phyloP scores from a whole-genome alignment of 2,888 invertebrate genomes.

The Aplocera efformata region DNA sequence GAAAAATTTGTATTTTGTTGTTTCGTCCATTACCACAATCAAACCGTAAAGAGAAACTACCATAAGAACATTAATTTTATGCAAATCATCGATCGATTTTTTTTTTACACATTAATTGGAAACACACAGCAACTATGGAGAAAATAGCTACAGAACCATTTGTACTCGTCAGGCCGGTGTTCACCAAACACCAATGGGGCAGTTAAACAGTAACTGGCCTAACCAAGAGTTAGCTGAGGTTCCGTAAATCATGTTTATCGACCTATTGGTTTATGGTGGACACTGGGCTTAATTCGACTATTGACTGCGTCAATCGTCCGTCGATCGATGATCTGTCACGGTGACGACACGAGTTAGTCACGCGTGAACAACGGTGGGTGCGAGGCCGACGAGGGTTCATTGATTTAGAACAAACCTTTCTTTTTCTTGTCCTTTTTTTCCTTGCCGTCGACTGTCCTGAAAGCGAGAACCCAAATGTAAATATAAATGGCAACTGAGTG shows the following conservation, averaged over 20 bases:
- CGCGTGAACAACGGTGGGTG: conserved; percentile 65
- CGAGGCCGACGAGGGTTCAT: conserved; percentile 50
- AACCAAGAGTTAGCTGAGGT: conserved; percentile 1
- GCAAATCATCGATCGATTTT: conserved; percentile 31
- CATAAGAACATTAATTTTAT: conserved; percentile 22
- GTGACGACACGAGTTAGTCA: conserved; percentile 55
- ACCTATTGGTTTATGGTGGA: too few relatives aligned
- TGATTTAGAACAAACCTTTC: conserved; percentile 91
- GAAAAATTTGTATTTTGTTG: conserved; percentile 5
- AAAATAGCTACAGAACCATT: conserved; percentile 32
- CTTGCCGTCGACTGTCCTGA: conserved; percentile 90
- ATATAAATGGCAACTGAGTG: too few relatives aligned
- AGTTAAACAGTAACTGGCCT: too few relatives aligned
- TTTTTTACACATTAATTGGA: conserved; percentile 17
- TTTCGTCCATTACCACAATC: conserved; percentile 20
- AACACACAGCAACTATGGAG: conserved; percentile 25
- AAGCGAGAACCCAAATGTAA: conserved; percentile 45
- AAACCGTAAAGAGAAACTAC: conserved; percentile 26
- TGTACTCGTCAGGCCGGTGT: background rate
- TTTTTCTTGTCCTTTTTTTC: conserved; percentile 94
- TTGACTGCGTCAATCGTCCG: conserved; percentile 22
- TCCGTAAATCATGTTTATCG: background rate
- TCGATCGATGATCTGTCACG: conserved; percentile 36
- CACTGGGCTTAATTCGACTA: conserved; percentile 12
- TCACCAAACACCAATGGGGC: too few relatives aligned